Base-by-base conservation (phyloP, 2,888 invertebrate species). In the Hirtodrosophila trivittata region DNA sequence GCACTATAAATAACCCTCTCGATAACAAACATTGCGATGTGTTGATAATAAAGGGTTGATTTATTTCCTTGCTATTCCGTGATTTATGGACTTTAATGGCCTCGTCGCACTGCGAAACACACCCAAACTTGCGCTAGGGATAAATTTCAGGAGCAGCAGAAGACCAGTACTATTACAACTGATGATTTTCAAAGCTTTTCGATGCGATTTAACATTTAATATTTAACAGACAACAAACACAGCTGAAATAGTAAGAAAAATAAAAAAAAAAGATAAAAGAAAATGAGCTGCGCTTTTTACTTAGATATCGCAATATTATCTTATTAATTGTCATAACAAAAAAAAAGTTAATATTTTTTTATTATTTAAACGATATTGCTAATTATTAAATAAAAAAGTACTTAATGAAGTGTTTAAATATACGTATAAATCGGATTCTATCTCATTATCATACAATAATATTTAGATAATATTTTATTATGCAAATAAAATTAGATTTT, bases 11-110 rank as follows among this genome's bases (percentile, higher is more conserved):
- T 82, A 82, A 82, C 83, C 83, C 82, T 82, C 77, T 85, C 82
- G 82, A 82, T 82, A 82, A 82, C 86, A 85, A 85, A 78, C 83
- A 86, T 85, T 85, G 83, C 82, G 83, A 82, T 85, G 86, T 82
- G 82, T 85, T 82, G 82, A 82, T 82, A 82, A 82, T 82, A 82
- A 82, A 83, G 86, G 86, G 83, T 82, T 82, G 82, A 82, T 82
- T 82, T 82, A 82, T 82, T 82, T 82, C 80, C 83, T 83, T 78
- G 83, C 86, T 66, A 77, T 75, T 83, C 66, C 80, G 82, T 82
- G 82, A 82, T 82, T 82, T 82, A 82, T 82, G 86, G 66, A 63
- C 83, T 86, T 80, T 86, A 82, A 82, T 85, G 82, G 80, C 75
- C 43, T 58, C 65, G 62, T 65, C 67, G 67, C 42, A 41, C 54